Evolutionary conservation across 2,113 vertebrate species (phyloP).

Genomic region (Lonchura striata): DNA sequence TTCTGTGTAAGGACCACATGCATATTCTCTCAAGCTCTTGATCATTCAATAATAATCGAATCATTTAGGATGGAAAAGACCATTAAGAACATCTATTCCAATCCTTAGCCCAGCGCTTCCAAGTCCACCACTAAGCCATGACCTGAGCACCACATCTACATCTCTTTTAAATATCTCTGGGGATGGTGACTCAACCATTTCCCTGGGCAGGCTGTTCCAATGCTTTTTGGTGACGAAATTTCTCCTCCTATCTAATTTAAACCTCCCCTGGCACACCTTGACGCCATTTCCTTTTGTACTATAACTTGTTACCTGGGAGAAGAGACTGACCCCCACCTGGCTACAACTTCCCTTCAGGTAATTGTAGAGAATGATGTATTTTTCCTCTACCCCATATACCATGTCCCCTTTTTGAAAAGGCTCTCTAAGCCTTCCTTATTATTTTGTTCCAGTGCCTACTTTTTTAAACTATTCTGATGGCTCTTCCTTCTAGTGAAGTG

Average conservation of each 20-base stretch:
- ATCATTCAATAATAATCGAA: not conserved
- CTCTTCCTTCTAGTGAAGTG: not conserved
- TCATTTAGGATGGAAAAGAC: not conserved
- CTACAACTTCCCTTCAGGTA: not conserved
- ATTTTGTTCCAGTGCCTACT: not conserved
- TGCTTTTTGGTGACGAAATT: not conserved
- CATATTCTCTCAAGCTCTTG: not conserved
- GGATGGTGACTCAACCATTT: not conserved
- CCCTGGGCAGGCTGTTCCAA: not conserved
- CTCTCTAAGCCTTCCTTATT: not conserved
- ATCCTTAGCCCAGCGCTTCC: rapidly evolving
- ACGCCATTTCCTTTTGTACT: not conserved
- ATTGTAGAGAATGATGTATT: no score
- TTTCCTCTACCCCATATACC: no score
- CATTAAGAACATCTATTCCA: not conserved
- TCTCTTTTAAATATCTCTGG: not conserved
- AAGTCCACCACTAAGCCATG: not conserved
- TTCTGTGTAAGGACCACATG: not conserved
- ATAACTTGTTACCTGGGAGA: not conserved
- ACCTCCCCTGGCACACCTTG: not conserved
- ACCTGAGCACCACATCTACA: not conserved
- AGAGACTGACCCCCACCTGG: not conserved
- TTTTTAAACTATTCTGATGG: not conserved
- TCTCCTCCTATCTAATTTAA: not conserved
- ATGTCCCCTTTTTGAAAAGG: not conserved